These are phyloP conservation scores for Ecdyonurus torrentis DNA, from an alignment of 2,888 invertebrate genomes.

Conservation along the genomic window DNA sequence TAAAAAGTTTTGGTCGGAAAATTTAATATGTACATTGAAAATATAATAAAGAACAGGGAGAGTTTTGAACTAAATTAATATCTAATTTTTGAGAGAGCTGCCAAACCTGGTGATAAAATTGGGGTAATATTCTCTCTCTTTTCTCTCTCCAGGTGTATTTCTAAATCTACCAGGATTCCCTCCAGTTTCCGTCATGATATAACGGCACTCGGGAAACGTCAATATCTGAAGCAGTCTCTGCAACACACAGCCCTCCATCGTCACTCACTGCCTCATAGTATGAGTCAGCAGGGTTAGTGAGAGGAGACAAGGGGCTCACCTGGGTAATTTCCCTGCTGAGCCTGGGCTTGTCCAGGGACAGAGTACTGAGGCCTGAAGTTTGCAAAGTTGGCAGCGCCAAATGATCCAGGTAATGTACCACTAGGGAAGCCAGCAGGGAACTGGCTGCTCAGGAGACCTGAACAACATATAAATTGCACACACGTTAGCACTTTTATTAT, in stretches of 20 bases:
- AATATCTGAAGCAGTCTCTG: slow-evolving; percentile 15
- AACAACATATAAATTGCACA: slow-evolving; percentile 3
- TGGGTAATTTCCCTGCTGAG: neutral
- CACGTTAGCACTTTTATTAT: too few relatives aligned
- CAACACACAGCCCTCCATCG: slow-evolving; percentile 7
- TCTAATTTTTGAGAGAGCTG: neutral
- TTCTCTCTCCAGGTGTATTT: too few relatives aligned
- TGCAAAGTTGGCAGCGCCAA: slow-evolving; percentile 65
- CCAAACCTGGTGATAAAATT: neutral
- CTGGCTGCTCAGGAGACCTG: slow-evolving; percentile 33
- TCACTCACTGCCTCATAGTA: slow-evolving; percentile 4
- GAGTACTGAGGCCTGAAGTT: slow-evolving; percentile 83
- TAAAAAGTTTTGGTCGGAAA: too few relatives aligned
- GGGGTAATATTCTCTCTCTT: neutral
- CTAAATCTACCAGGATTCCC: slow-evolving; percentile 15
- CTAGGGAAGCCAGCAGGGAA: slow-evolving; percentile 70
- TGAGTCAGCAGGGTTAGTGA: neutral
- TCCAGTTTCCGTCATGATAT: slow-evolving; percentile 16
- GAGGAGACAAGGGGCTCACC: neutral
- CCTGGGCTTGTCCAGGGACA: slow-evolving; percentile 38
- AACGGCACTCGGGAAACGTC: slow-evolving; percentile 16
- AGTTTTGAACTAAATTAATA: neutral
- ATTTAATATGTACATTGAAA: neutral
- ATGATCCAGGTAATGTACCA: slow-evolving; percentile 47
- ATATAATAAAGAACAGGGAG: neutral